These are phyloP conservation scores for Pardalotus punctatus DNA, from an alignment of 2,113 vertebrate species.

Conservation along the genomic window DNA sequence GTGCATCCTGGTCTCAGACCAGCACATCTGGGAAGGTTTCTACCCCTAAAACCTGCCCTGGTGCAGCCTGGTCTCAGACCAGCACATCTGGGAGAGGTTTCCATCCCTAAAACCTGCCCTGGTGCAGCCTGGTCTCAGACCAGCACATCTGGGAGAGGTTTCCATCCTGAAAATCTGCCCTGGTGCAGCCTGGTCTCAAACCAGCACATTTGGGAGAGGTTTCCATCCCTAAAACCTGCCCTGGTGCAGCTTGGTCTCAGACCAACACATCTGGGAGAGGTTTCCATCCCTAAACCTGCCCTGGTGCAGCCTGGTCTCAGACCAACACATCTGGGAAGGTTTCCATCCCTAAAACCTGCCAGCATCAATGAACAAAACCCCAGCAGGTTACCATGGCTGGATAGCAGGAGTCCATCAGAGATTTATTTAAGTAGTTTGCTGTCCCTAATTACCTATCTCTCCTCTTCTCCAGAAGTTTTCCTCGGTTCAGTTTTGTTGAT, in stretches of 20 bases:
- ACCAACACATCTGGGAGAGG: too few relatives aligned
- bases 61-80: too few relatives aligned
- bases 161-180: not conserved
- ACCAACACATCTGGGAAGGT: not conserved
- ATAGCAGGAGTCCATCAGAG: not conserved
- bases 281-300: too few relatives aligned
- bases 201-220: too few relatives aligned
- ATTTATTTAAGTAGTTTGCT: not conserved
- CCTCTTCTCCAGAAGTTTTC: not conserved
- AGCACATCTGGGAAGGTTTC: too few relatives aligned
- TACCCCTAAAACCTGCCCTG: too few relatives aligned
- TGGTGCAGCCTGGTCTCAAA: too few relatives aligned
- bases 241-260: too few relatives aligned
- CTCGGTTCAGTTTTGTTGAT: not conserved
- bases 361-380: not conserved
- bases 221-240: too few relatives aligned
- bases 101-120: too few relatives aligned
- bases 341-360: not conserved
- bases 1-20: too few relatives aligned
- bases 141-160: not conserved
- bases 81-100: too few relatives aligned
- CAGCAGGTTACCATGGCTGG: rapidly evolving
- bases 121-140: not conserved
- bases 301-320: not conserved
- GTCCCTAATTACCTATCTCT: not conserved